Percentiles rank a stretch among this genome's conserved stretches.
Conservation (phyloP, 2,888 invertebrate species). For the Sepiola atlantica region DNA sequence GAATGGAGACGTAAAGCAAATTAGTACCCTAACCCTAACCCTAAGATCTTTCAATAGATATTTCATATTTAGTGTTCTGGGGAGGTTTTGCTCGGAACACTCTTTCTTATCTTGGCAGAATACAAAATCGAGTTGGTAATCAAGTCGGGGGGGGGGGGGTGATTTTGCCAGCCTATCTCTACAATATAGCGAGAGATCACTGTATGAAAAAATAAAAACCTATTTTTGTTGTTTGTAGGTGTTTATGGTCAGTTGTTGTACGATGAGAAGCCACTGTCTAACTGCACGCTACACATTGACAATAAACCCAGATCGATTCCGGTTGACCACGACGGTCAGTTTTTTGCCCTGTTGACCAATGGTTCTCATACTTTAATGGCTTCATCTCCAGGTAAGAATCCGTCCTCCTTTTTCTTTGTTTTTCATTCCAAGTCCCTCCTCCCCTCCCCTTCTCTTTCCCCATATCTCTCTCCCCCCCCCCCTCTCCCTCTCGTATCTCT, state of each 20-base stretch:
- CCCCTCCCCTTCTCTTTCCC: not conserved
- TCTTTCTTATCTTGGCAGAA: too few species aligned
- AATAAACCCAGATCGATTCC: conserved; percentile 54
- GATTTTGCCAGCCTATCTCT: too few species aligned
- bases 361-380: conserved; percentile 64
- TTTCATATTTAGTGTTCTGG: too few species aligned
- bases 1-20: too few species aligned
- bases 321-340: conserved; percentile 57
- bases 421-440: not conserved
- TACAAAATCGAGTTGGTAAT: too few species aligned
- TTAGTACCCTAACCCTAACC: too few species aligned
- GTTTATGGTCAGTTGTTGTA: conserved; percentile 60
- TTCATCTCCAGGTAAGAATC: conserved; percentile 63
- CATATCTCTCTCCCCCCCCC: not conserved
- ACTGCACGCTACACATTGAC: conserved; percentile 59
- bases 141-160: too few species aligned
- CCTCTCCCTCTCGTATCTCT: fast-evolving
- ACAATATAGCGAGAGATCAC: too few species aligned
- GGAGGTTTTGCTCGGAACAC: too few species aligned
- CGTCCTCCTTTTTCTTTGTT: not conserved
- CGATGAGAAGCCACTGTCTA: conserved; percentile 53
- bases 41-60: too few species aligned
- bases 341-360: conserved; percentile 61
- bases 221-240: conserved; percentile 54
- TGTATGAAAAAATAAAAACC: too few species aligned